phyloP scores from a whole-genome alignment of 2,797 vertebrate species.

The Mycteria americana region DNA sequence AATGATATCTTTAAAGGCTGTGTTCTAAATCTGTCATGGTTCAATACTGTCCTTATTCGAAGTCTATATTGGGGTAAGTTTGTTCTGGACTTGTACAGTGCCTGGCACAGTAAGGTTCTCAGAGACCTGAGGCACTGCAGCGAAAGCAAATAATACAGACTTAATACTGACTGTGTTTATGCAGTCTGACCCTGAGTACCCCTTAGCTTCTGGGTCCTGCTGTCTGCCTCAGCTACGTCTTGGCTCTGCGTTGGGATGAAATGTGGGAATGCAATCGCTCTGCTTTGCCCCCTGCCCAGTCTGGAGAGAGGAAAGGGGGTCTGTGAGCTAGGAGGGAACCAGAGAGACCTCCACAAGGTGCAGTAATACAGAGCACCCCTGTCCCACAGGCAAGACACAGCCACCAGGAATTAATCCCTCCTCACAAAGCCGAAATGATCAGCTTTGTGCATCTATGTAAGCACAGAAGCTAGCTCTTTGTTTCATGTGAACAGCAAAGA shows the following conservation, averaged over 20 bases:
- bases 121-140: conserved; percentile 5
- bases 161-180: conserved; percentile 63
- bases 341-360: not conserved
- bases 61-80: conserved; percentile 35
- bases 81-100: conserved; percentile 53
- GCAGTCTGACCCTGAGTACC: conserved; percentile 32
- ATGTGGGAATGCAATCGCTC: not conserved
- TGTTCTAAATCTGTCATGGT: conserved; percentile 32
- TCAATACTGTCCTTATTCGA: conserved; percentile 49
- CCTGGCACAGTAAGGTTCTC: conserved; percentile 40
- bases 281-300: not conserved
- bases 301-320: not conserved
- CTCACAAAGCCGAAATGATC: not conserved
- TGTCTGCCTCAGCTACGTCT: not conserved
- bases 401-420: not conserved
- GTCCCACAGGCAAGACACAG: not conserved
- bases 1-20: not conserved
- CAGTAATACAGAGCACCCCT: rapidly evolving
- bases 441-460: not conserved
- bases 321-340: not conserved
- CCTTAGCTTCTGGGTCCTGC: conserved; percentile 20
- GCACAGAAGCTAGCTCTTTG: not conserved
- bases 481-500: not conserved
- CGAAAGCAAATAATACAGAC: conserved; percentile 46
- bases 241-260: not conserved